These are phyloP conservation scores for Ciconia stormi DNA, from an alignment of 2,113 vertebrate genomes.

Conservation along the genomic window DNA sequence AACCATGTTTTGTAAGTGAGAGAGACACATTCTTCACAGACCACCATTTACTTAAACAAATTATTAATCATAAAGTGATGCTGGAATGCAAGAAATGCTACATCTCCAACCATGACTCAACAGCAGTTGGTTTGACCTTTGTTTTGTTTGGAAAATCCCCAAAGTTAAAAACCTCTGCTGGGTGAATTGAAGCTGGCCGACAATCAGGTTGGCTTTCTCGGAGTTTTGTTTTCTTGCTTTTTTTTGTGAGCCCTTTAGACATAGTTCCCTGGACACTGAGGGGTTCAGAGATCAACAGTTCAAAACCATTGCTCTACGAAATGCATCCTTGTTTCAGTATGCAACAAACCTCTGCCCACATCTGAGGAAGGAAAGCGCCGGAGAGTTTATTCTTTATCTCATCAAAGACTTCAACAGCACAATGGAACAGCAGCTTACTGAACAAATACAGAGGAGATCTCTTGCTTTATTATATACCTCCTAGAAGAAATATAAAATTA, in stretches of 20 bases:
- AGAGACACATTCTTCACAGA: neutral
- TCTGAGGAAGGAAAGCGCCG: neutral
- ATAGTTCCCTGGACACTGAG: neutral
- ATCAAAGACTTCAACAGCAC: neutral
- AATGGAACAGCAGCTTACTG: neutral
- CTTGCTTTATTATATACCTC: neutral
- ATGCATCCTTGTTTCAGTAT: neutral
- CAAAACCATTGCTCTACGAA: neutral
- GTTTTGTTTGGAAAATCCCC: slow-evolving; percentile 7
- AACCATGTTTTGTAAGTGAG: neutral
- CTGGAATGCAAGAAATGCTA: neutral
- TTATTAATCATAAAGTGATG: neutral
- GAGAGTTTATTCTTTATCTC: neutral
- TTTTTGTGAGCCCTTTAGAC: neutral
- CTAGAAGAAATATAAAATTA: neutral
- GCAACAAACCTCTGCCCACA: neutral
- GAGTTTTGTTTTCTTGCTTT: neutral
- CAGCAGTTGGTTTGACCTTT: neutral
- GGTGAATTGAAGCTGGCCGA: neutral
- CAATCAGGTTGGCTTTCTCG: neutral
- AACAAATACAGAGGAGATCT: neutral
- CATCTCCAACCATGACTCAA: neutral
- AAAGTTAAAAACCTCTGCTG: neutral
- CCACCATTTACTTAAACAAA: slow-evolving; percentile 1
- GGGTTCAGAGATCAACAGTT: neutral